Base-by-base conservation (phyloP, 2,888 invertebrate genomes). In the Horisme vitalbata region DNA sequence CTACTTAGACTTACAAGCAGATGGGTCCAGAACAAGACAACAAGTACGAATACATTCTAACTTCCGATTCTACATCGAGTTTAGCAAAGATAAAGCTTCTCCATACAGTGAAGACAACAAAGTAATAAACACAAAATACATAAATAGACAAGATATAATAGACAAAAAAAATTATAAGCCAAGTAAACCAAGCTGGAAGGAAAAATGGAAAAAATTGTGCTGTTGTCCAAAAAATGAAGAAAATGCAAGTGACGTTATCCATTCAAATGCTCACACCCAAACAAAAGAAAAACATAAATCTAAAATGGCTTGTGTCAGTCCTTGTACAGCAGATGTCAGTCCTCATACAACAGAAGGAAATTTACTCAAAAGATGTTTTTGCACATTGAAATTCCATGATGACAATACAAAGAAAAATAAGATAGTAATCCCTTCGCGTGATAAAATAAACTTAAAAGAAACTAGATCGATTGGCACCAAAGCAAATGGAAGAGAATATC, bases 21-120 rank as follows among this genome's bases (percentile, higher is more conserved):
- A 15, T 10, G 38, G 36, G 18, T 10, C 44, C 12, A 20, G 21
- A 39, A 13, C 10, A 31, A 51, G 11, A 50, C 61, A 67, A 47
- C 52, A 55, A 11, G 60, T 66, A 3, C 52, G 55, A 35, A 55
- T 68, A 23, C 56, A 61, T 11, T 72, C 73, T 1, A 55, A 56
- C 4, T 64, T 65, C 37, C 61, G 57, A 46, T 65, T 70, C 28
- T 57, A 64, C 30, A 46, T 75, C 13, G 62, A 68, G 44, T 64
- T 69, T 55, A 59, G 49, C 26, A 69, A 67, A 57, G 52, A 61
- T 24, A 26, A 15, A 9, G 24, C 10, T 15, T 3, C n/a, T 5
- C 1, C 15, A 24, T 11, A 49, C 4, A 15, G 20, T 20, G 23
- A 23, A 13, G 12, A 4, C 15, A 7, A n/a, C n/a, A n/a, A n/a